Base-by-base conservation (phyloP, 2,113 vertebrate genomes). In the Phylloscopus trochiloides region DNA sequence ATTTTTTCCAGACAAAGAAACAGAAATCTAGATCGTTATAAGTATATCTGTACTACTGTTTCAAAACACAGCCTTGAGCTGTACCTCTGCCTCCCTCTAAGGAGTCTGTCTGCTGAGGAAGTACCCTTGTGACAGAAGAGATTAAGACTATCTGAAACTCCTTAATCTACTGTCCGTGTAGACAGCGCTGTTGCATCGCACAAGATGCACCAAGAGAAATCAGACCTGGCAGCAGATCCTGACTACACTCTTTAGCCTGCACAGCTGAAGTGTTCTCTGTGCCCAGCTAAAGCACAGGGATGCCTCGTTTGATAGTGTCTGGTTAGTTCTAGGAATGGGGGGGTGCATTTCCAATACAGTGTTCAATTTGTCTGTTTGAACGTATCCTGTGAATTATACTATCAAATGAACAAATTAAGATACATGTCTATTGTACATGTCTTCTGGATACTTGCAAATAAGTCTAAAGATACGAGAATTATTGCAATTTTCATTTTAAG, bases 1-100 rank as follows among this genome's bases (percentile, higher is more conserved):
- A 51, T 91, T 93, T 93, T 97, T 95, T 81, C 71, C 66, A 89
- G 84, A 74, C 71, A 84, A 96, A 96, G 89, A 94, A 94, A 81
- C 83, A 95, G 81, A 96, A 97, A 96, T 94, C 83, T 90, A 81
- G 67, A 92, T 96, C 43, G 48, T 85, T 77, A 5, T 36, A 92
- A 95, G 52, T 43, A 31, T 1, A 17, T 61, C 68, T 45, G 52
- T 57, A 77, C 34, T 61, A n/a, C 50, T 79, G 14, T 67, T 96
- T 96, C 63, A 90, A 97, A 97, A 95, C 81, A 83, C 63, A 96
- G 65, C 48, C 84, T 36, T 67, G 80, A 95, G 73, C 54, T 83
- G 84, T 50, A 58, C 88, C 77, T 96, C 81, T 90, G 79, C 82
- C 83, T 95, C 79, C 48, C 51, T 92, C 57, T 76, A 62, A 96